Base-by-base conservation (phyloP, 1,140 invertebrate genomes). In the Megathymus violae region DNA sequence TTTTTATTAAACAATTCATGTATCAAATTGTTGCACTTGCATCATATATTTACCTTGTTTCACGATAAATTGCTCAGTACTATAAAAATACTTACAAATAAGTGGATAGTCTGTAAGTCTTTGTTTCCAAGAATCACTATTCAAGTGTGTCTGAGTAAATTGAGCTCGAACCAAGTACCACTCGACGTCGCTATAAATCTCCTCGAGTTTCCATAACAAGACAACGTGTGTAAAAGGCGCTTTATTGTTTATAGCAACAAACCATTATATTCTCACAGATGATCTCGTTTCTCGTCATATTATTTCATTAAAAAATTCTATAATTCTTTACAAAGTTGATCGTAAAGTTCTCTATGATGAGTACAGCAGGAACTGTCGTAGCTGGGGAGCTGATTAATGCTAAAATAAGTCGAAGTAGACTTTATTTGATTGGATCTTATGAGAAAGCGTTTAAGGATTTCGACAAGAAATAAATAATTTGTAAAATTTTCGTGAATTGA, bases 91-190 rank as follows among this genome's bases (percentile, higher is more conserved):
- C n/a, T n/a, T 2, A 19, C 41, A 19, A 47, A 47, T 47, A 47
- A n/a, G 10, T 46, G 17, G 13, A 7, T 3, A 19, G 43, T 22
- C 17, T 17, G 22, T 5, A 3, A 46, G 5, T 22, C 22, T 47
- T 47, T 14, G 44, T 47, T 47, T 13, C 4, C 11, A 47, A 27
- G 19, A 27, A 47, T 47, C 44, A 47, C 44, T 47, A 25, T 47
- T 47, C 44, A 47, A 47, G 44, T 47, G 22, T 7, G 44, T 27
- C 44, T 36, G n/a, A 47, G 44, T 47, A 47, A 47, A 47, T 27
- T 27, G 44, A 27, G 11, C 44, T 47, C n/a, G 19, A 27, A 47
- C 43, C 19, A 5, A 27, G 44, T 14, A 25, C n/a, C 13, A 27
- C 44, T 47, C 22, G 1, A 47, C 44, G 22, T 9, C 2, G 44